Evolutionary conservation across 2,113 vertebrate genomes (phyloP).

Genomic region (Oryzias javanicus): DNA sequence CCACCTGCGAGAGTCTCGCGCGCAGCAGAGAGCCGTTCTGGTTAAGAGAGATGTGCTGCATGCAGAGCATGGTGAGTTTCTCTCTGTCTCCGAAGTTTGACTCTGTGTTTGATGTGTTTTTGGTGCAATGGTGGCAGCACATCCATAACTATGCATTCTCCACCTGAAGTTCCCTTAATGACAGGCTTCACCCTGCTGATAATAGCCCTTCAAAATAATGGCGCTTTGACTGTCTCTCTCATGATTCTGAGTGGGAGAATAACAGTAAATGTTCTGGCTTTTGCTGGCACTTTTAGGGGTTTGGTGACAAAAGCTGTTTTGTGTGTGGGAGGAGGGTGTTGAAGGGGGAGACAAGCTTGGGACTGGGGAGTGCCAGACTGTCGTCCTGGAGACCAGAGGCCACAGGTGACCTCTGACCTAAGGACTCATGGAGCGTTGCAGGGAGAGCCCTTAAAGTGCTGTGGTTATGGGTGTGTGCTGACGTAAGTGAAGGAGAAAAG

Average conservation of each 20-base stretch:
- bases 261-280: conserved; percentile 60
- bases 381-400: conserved; percentile 78
- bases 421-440: conserved; percentile 44
- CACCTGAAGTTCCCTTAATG: not conserved
- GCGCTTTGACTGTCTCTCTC: not conserved
- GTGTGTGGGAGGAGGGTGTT: not conserved
- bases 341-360: conserved; percentile 15
- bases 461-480: conserved; percentile 39
- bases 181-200: conserved; percentile 6
- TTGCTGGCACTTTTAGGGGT: conserved; percentile 33
- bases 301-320: conserved; percentile 64
- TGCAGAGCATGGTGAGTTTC: conserved; percentile 60
- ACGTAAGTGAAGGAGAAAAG: conserved; percentile 37
- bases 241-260: too few relatives aligned
- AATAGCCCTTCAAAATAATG: conserved; percentile 1
- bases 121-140: not conserved
- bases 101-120: conserved; percentile 1
- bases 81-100: not conserved
- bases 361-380: conserved; percentile 62
- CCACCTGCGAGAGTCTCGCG: conserved; percentile 9
- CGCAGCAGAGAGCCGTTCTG: conserved; percentile 21
- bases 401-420: conserved; percentile 73
- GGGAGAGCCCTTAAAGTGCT: conserved; percentile 38
- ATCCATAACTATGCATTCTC: conserved; percentile 16
- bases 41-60: conserved; percentile 51